Base-by-base conservation (phyloP, 2,113 vertebrate genomes). In the Chaetorhynchus papuensis region DNA sequence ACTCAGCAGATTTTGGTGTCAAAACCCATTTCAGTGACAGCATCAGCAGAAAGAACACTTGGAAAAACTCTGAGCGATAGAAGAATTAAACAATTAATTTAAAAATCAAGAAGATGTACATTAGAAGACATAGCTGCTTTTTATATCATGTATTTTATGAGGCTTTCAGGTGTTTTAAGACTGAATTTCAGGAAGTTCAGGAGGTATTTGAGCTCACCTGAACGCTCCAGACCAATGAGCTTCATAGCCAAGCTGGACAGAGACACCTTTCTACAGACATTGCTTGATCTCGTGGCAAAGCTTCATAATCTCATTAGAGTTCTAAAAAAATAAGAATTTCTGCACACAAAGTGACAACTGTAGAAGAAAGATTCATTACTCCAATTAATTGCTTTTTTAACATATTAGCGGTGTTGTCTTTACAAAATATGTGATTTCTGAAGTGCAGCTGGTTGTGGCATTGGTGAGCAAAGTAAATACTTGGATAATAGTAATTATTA, bases 31-130 rank as follows among this genome's bases (percentile, higher is more conserved):
- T 61, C 39, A 20, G 50, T 82, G 64, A 15, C 0, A 3, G 41
- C 30, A 10, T 15, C 0, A 4, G 28, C 37, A 57, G 44, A 7
- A 54, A 11, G 18, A 60, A 7, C 30, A 2, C 39, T 57, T 77
- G 35, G 0, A 44, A 30, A 45, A 57, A 15, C 17, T 81, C 41
- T 42, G 63, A n/a, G 45, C 0, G 0, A 17, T 4, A 1, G 1
- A 26, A 60, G 20, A 57, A 35, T 77, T 22, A 15, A 72, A 31
- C 16, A 2, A 11, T 24, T 31, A 2, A 6, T 33, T 5, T 27
- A 18, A 50, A 26, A 63, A 39, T 15, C 33, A 35, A 39, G n/a
- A 4, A 42, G 30, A 14, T 8, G 4, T 6, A 4, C 7, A 2
- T 57, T 35, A 41, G 52, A 21, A 24, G 50, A 22, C 54, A 30